Evolutionary conservation across 2,888 invertebrate genomes (phyloP), one percentile per base, ranked within the genome.

Genomic region (Conus canariensis): DNA sequence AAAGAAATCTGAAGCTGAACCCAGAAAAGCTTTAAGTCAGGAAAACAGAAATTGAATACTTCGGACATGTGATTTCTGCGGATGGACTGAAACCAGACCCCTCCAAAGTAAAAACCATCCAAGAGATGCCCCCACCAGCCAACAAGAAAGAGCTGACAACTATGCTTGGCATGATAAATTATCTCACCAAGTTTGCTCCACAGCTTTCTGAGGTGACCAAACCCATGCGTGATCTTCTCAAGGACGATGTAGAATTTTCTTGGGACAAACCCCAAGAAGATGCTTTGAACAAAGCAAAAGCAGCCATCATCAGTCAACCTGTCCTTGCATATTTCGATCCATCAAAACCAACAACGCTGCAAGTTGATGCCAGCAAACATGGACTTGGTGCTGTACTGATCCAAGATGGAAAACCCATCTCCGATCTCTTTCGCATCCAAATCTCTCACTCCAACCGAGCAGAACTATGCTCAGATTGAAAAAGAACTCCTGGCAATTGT

Each of bases 321-420:
- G 83, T 83, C 12, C 83, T 83, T 30, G 5, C 83, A 10, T 83
- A 56, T 19, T 83, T 83, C 30, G 58, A 83, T 30, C 58, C 77
- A 87, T 59, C 45, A 30, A 80, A 58, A 70, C 59, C 70, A 90
- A 92, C 87, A 85, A 88, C n/a, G 8, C 83, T 83, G 30, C 83
- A 83, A 14, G 83, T 83, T 19, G 58, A 83, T 19, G 83, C 83
- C 12, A 90, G 91, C 56, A 88, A 90, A 30, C 77, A 58, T 70
- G 92, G 90, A 8, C 45, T 92, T 4, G 91, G 92, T 22, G 91
- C 89, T 30, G 85, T 77, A 30, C 25, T 91, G 16, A 45, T 92
- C 30, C 91, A 92, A 87, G 89, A 92, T 16, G 83, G 60, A 7
- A 88, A 90, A 80, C 90, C 92, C 0, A n/a, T n/a, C n/a, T n/a